These are phyloP conservation scores for Prunella fulvescens DNA, from an alignment of 2,113 vertebrate species.

Conservation along the genomic window DNA sequence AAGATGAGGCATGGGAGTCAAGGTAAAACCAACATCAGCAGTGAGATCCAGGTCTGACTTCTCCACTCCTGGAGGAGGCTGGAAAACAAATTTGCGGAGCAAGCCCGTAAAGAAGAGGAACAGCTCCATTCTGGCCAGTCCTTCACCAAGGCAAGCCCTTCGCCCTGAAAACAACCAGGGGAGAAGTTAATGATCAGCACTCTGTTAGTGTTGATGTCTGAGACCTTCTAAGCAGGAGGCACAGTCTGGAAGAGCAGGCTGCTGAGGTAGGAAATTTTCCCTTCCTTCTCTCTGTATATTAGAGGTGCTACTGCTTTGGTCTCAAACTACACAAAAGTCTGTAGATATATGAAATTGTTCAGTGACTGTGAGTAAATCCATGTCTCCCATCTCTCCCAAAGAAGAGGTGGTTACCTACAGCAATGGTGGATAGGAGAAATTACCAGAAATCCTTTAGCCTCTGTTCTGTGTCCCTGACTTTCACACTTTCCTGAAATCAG, in stretches of 20 bases:
- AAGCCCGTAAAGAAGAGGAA: slow-evolving; percentile 77
- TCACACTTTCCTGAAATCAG: neutral
- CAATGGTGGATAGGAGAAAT: neutral
- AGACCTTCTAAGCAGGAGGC: neutral
- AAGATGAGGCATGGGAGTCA: slow-evolving; percentile 69
- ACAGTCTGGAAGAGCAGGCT: neutral
- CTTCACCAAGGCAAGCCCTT: slow-evolving; percentile 72
- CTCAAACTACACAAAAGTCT: neutral
- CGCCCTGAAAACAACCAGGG: slow-evolving; percentile 55
- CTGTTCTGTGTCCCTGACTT: neutral
- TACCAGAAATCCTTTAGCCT: neutral
- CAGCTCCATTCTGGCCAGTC: slow-evolving; percentile 78
- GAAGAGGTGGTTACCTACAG: neutral
- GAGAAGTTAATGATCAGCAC: neutral
- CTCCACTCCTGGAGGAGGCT: slow-evolving; percentile 64
- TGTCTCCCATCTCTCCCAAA: neutral
- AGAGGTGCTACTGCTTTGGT: neutral
- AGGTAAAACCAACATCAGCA: slow-evolving; percentile 62
- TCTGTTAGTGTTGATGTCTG: neutral
- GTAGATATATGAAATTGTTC: neutral
- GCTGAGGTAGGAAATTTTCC: neutral
- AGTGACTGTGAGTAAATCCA: neutral
- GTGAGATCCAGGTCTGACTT: slow-evolving; percentile 71
- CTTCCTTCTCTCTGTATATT: neutral
- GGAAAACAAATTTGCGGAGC: slow-evolving; percentile 73